These are phyloP conservation scores for Dasypolia templi DNA, from an alignment of 2,888 invertebrate genomes.

Conservation along the genomic window DNA sequence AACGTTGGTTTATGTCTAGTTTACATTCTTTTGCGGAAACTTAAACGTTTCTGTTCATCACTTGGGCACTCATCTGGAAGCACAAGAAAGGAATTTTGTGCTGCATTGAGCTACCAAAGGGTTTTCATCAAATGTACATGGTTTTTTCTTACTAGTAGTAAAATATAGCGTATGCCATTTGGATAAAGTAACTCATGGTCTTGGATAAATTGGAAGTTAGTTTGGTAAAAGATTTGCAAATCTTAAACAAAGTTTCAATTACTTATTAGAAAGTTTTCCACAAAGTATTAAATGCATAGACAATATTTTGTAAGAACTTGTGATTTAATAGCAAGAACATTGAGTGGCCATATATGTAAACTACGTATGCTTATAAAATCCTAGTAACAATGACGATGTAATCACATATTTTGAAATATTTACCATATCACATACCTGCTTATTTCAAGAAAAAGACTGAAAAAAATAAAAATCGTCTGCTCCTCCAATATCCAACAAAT, in stretches of 20 bases:
- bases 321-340: neutral
- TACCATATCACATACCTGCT: neutral
- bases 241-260: neutral
- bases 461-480: neutral
- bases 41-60: conserved; percentile 55
- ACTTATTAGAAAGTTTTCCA: neutral
- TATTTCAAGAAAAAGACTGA: neutral
- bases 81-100: conserved; percentile 11
- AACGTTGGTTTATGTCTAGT: conserved; percentile 32
- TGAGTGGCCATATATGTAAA: neutral
- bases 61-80: conserved; percentile 14
- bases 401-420: neutral
- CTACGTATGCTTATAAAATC: neutral
- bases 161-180: no score
- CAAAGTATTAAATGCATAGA: neutral
- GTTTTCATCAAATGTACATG: neutral
- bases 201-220: no score
- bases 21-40: conserved; percentile 46
- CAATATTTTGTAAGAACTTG: neutral
- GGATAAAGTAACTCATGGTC: neutral
- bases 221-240: neutral
- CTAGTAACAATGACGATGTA: neutral
- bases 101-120: conserved; percentile 6
- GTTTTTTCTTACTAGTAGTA: neutral
- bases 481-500: conserved; percentile 18